These are phyloP conservation scores for Bubo scandiacus DNA, from an alignment of 2,113 vertebrate species.

Conservation along the genomic window DNA sequence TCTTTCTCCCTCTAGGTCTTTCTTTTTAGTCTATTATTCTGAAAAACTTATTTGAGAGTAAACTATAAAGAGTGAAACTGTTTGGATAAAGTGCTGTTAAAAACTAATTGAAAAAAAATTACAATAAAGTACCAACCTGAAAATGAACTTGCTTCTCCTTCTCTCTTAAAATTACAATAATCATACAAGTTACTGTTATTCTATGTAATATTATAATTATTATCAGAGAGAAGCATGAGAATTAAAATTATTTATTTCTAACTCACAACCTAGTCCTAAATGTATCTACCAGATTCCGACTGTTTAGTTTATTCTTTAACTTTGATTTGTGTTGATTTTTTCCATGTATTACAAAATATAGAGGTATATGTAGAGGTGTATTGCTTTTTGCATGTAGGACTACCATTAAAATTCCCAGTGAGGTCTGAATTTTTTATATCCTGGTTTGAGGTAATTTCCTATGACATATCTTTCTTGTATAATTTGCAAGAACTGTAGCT, in stretches of 20 bases:
- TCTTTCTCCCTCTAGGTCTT: not conserved
- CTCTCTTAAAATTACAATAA: not conserved
- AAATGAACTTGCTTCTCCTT: not conserved
- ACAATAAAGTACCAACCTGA: not conserved
- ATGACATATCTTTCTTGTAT: not conserved
- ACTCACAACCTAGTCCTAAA: not conserved
- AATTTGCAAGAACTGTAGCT: not conserved
- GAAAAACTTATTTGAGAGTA: not conserved
- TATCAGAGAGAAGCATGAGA: not conserved
- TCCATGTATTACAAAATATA: not conserved
- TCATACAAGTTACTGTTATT: not conserved
- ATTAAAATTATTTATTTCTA: not conserved
- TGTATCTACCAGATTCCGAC: not conserved
- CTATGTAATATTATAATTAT: not conserved
- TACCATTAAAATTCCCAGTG: not conserved
- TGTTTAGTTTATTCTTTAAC: not conserved
- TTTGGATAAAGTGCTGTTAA: not conserved
- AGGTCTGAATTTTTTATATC: not conserved
- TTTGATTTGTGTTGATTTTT: not conserved
- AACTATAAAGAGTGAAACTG: not conserved
- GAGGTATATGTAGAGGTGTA: not conserved
- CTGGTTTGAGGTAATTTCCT: not conserved
- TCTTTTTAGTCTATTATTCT: not conserved
- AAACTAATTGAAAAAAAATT: not conserved
- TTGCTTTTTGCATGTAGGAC: not conserved